phyloP scores from a whole-genome alignment of 2,888 invertebrate genomes.

The Nemurella pictetii region DNA sequence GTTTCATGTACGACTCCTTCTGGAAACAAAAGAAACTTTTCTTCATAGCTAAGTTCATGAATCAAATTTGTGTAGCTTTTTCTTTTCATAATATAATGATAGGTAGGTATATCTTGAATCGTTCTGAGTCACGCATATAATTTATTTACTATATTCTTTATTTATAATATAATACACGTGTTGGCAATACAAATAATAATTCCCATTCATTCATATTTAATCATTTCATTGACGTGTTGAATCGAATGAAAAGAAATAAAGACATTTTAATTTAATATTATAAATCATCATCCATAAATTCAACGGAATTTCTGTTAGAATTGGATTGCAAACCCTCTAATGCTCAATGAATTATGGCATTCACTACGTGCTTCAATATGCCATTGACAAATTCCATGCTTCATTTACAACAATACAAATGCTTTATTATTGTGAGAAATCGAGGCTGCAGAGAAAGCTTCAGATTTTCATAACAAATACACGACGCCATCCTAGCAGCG shows the following conservation, averaged over 20 bases:
- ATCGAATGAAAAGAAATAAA: neutral
- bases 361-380: slow-evolving; percentile 25
- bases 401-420: slow-evolving; percentile 28
- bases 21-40: neutral
- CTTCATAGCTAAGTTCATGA: neutral
- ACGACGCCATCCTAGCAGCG: neutral
- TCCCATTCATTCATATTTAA: neutral
- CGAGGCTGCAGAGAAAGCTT: slow-evolving; percentile 2
- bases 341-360: slow-evolving; percentile 15
- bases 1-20: neutral
- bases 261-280: slow-evolving; percentile 10
- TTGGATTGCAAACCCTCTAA: neutral
- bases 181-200: too few species aligned
- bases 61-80: too few species aligned
- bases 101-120: too few species aligned
- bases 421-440: slow-evolving; percentile 25
- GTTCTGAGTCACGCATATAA: too few species aligned
- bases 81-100: too few species aligned
- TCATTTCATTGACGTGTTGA: neutral
- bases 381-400: slow-evolving; percentile 26
- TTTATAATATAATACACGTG: too few species aligned
- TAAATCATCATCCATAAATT: slow-evolving; percentile 1
- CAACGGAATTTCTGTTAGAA: neutral
- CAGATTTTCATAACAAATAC: slow-evolving; percentile 29
- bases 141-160: too few species aligned